Conservation (phyloP, 2,797 vertebrate species). For the Trematomus bernacchii region DNA sequence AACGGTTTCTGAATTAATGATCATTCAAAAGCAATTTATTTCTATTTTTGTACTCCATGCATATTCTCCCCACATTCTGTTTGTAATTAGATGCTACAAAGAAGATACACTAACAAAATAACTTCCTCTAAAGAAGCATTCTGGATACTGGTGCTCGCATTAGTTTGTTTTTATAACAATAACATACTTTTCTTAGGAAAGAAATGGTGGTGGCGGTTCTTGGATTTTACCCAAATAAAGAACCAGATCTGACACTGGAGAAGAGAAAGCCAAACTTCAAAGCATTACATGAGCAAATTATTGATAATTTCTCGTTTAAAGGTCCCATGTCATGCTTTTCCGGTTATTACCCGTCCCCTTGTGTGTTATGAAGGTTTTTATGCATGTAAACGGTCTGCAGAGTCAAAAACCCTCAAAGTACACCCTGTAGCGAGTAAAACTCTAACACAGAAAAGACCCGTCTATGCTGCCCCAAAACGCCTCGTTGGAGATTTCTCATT, state of each 20-base stretch:
- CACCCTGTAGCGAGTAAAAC: too few relatives aligned
- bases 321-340: too few relatives aligned
- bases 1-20: constrained; percentile 12
- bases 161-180: constrained; percentile 8
- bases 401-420: too few relatives aligned
- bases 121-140: not conserved
- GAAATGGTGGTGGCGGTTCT: not conserved
- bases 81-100: constrained; percentile 17
- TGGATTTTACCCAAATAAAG: constrained; percentile 24
- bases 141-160: constrained; percentile 13
- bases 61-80: constrained; percentile 10
- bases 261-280: too few relatives aligned
- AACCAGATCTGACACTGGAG: constrained; percentile 5
- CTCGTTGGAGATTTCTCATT: too few relatives aligned
- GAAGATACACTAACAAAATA: not conserved
- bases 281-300: too few relatives aligned
- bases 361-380: too few relatives aligned
- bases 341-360: too few relatives aligned
- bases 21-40: constrained; percentile 15
- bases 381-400: too few relatives aligned
- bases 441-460: too few relatives aligned
- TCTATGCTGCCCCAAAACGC: too few relatives aligned
- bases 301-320: not conserved
- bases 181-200: constrained; percentile 10
- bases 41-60: too few relatives aligned